Evolutionary conservation across 1,140 invertebrate genomes (phyloP), one percentile per base, ranked within the genome.

Genomic region (Penaeus chinensis): DNA sequence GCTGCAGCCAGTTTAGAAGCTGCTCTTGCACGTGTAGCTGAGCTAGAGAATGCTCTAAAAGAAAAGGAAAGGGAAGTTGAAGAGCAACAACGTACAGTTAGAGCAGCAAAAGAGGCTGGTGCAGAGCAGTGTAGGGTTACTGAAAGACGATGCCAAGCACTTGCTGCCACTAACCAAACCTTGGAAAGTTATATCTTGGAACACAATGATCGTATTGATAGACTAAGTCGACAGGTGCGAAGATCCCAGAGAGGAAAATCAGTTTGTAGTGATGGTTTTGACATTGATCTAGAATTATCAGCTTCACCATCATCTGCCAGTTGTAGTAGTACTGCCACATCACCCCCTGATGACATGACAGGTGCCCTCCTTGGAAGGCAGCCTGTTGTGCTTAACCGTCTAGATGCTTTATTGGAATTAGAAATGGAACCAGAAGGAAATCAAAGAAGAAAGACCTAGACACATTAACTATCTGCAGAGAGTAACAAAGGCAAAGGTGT

Each of bases 251-350:
- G 87, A 61, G 87, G 87, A 27, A 88, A 88, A 66, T 88, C 87
- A 37, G 87, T 88, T 16, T 83, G 87, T 71, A 84, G 82, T 84
- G 87, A 88, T 88, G 87, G 87, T 18, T 69, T 88, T 65, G 87
- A 88, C 37, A 71, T 88, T 69, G 87, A 88, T 62, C 61, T 78
- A 37, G 87, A 88, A 61, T 79, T 84, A 20, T 84, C 87, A 61
- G 87, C 65, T 24, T 88, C 86, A 20, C 81, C 86, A 65, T 77
- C 82, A 71, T 78, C 87, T 78, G 82, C 82, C n/a, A 69, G 81
- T 83, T 32, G 61, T 65, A 60, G 87, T 76, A 80, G 81, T 71
- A 63, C 27, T 61, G 63, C 66, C 27, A 32, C 71, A 13, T 79
- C 82, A n/a, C 84, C 54, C 27, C 82, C 82, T 32, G 87, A 84